Percentiles rank a stretch among this genome's conserved stretches.
These are phyloP conservation scores for Melanostoma mellinum DNA, from an alignment of 2,888 invertebrate species.

Conservation along the genomic window DNA sequence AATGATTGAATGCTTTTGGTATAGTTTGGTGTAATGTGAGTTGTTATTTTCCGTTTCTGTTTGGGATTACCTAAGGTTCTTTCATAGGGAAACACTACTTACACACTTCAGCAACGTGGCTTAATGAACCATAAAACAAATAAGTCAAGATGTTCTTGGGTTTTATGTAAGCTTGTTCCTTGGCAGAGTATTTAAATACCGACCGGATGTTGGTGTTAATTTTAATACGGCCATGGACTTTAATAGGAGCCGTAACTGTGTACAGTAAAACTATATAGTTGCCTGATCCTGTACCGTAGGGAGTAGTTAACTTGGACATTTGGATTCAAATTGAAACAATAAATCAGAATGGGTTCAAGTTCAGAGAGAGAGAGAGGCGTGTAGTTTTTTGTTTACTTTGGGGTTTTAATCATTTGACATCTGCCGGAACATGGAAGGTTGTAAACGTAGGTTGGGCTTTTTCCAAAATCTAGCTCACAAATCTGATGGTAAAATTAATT, in stretches of 20 bases:
- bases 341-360: slow-evolving; percentile 48
- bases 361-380: slow-evolving; percentile 27
- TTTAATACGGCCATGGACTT: slow-evolving; percentile 56
- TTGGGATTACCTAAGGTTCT: slow-evolving; percentile 3
- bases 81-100: slow-evolving; percentile 11
- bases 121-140: slow-evolving; percentile 62
- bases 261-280: slow-evolving; percentile 23
- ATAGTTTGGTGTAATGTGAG: slow-evolving; percentile 31
- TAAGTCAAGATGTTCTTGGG: slow-evolving; percentile 29
- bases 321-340: slow-evolving; percentile 48
- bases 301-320: slow-evolving; percentile 47
- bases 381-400: neutral
- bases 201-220: slow-evolving; percentile 33
- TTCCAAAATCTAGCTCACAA: too few relatives aligned
- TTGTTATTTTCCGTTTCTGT: slow-evolving; percentile 31
- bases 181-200: slow-evolving; percentile 33
- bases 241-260: neutral
- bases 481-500: too few relatives aligned
- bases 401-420: too few relatives aligned
- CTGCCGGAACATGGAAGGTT: too few relatives aligned
- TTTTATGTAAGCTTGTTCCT: slow-evolving; percentile 8
- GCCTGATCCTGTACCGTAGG: slow-evolving; percentile 27
- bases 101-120: slow-evolving; percentile 17
- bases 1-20: slow-evolving; percentile 57
- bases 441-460: too few relatives aligned